These are phyloP conservation scores for Sinocyclocheilus rhinocerous DNA, from an alignment of 2,113 vertebrate genomes.

Conservation along the genomic window DNA sequence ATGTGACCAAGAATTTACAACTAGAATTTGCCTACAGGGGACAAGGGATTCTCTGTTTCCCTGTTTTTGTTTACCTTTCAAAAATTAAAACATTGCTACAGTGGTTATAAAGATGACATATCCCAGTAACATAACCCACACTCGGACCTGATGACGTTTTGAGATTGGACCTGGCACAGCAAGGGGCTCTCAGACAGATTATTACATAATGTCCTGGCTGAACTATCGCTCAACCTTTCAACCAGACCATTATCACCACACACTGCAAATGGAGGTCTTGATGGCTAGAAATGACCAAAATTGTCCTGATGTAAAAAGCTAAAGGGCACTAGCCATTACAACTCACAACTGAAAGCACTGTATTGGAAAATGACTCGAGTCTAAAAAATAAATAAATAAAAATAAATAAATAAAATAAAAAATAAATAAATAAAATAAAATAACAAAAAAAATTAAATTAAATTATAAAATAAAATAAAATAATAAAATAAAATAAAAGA, in stretches of 20 bases:
- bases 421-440: too few species aligned
- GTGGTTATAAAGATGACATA: neutral
- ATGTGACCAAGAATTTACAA: neutral
- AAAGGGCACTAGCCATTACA: neutral
- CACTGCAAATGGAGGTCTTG: conserved; percentile 9
- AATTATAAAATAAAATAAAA: too few species aligned
- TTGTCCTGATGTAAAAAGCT: neutral
- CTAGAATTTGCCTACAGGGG: neutral
- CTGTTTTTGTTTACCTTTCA: neutral
- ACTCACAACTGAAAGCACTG: neutral
- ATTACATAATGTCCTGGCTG: conserved; percentile 61
- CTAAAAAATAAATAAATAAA: too few species aligned
- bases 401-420: too few species aligned
- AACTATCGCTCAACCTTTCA: conserved; percentile 47
- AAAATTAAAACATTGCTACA: neutral
- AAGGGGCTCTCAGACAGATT: conserved; percentile 45
- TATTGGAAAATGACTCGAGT: neutral
- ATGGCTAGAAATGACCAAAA: neutral
- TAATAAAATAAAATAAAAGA: too few species aligned
- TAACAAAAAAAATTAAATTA: too few species aligned
- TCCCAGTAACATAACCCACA: neutral
- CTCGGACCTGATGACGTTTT: conserved; percentile 49
- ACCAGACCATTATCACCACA: conserved; percentile 44
- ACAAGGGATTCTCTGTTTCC: neutral
- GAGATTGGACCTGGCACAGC: conserved; percentile 41